Evolutionary conservation across 2,888 invertebrate species (phyloP).

Genomic region (Cylloceria caligata): DNA sequence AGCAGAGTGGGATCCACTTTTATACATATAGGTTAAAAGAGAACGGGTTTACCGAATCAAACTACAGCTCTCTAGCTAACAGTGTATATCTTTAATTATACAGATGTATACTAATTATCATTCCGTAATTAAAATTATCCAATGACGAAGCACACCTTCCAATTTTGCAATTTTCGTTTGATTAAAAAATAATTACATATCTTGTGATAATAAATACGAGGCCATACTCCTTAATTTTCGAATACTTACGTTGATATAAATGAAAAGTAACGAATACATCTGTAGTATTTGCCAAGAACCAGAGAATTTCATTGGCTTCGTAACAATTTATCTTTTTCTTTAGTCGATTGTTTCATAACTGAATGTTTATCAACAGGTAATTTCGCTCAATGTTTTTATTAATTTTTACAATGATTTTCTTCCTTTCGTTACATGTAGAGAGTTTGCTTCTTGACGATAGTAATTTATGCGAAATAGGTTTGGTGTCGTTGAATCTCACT

Average conservation of each 20-base stretch:
- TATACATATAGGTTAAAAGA: slow-evolving; percentile 29
- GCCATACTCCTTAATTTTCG: neutral
- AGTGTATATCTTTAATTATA: neutral
- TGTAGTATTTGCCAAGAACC: neutral
- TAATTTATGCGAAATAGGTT: slow-evolving; percentile 28
- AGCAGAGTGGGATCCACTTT: slow-evolving; percentile 11
- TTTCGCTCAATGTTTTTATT: neutral
- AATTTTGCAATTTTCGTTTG: slow-evolving; percentile 3
- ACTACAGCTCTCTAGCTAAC: neutral
- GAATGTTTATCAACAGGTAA: neutral
- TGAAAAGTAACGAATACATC: neutral
- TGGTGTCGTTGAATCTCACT: slow-evolving; percentile 18
- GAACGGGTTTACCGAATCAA: slow-evolving; percentile 29
- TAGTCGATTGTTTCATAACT: neutral
- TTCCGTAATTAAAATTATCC: neutral
- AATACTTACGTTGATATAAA: neutral
- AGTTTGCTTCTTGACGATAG: neutral
- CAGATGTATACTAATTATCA: slow-evolving; percentile 33
- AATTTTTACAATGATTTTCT: neutral
- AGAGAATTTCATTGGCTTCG: neutral
- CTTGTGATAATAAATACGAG: neutral
- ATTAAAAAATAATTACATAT: neutral
- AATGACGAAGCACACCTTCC: slow-evolving; percentile 21
- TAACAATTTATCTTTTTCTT: neutral
- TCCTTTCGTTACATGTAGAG: neutral